Conservation (phyloP, 1,140 invertebrate genomes). For the Ceratitis capitata region DNA sequence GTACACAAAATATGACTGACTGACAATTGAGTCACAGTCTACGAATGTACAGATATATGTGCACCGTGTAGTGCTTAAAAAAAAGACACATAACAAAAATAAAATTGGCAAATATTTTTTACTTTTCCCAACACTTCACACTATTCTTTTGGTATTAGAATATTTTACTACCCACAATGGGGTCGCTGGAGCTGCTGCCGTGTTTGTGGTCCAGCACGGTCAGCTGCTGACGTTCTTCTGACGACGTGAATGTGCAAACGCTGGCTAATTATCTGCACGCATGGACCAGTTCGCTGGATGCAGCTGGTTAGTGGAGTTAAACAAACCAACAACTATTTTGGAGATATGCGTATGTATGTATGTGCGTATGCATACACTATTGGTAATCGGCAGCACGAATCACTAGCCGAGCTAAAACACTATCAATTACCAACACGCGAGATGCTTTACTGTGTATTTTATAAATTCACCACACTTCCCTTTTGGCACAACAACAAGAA, state of each 20-base stretch:
- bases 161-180: background rate
- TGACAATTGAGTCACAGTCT: background rate
- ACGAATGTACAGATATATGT: background rate
- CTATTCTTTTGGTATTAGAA: background rate
- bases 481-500: background rate
- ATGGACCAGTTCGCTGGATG: conserved; percentile 11
- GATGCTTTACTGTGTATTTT: background rate
- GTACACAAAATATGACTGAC: background rate
- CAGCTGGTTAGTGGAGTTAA: background rate
- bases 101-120: background rate
- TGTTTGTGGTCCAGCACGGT: conserved; percentile 31
- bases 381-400: background rate
- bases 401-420: background rate
- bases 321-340: conserved; percentile 21
- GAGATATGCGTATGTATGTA: too few species aligned
- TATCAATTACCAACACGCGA: conserved; percentile 13
- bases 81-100: background rate
- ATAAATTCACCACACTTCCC: conserved; percentile 32
- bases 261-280: conserved; percentile 30
- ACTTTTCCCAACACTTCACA: background rate
- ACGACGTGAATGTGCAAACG: background rate
- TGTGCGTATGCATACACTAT: too few species aligned
- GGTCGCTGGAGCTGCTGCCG: background rate
- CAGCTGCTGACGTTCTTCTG: conserved; percentile 40
- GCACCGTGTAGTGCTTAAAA: background rate